Conservation (phyloP, 2,888 invertebrate species). For the Drepana falcataria region DNA sequence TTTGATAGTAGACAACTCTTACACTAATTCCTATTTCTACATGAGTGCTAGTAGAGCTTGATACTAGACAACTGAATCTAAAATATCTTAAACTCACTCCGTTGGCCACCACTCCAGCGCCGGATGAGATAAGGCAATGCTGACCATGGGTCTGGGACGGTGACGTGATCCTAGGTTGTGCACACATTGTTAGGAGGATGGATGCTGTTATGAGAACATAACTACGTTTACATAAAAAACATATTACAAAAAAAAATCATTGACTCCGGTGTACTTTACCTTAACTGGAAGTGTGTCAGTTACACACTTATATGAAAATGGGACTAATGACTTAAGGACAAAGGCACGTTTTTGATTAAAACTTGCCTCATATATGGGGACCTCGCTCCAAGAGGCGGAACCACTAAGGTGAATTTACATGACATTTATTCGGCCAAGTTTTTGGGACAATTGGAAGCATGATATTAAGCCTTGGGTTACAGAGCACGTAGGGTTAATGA, state of each 20-base stretch:
- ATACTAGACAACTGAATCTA: no score
- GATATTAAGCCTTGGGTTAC: background rate
- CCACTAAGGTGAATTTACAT: background rate
- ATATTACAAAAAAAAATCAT: background rate
- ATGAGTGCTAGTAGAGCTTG: no score
- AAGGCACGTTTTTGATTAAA: conserved; percentile 9
- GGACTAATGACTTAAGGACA: background rate
- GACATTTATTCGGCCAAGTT: background rate
- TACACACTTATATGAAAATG: background rate
- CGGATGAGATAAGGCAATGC: no score
- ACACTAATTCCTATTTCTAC: no score
- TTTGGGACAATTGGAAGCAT: background rate
- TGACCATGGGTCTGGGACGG: no score
- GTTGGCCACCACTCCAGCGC: no score
- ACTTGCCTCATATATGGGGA: conserved; percentile 2
- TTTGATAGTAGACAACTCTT: no score
- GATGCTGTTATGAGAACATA: no score
- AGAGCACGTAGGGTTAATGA: no score
- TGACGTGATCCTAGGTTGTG: no score
- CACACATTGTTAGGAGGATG: no score
- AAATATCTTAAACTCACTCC: no score
- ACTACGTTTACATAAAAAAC: background rate
- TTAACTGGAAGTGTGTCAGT: background rate
- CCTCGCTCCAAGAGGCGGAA: background rate
- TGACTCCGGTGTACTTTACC: background rate